Evolutionary conservation across 2,797 vertebrate genomes (phyloP).

Genomic region (Melanogrammus aeglefinus): DNA sequence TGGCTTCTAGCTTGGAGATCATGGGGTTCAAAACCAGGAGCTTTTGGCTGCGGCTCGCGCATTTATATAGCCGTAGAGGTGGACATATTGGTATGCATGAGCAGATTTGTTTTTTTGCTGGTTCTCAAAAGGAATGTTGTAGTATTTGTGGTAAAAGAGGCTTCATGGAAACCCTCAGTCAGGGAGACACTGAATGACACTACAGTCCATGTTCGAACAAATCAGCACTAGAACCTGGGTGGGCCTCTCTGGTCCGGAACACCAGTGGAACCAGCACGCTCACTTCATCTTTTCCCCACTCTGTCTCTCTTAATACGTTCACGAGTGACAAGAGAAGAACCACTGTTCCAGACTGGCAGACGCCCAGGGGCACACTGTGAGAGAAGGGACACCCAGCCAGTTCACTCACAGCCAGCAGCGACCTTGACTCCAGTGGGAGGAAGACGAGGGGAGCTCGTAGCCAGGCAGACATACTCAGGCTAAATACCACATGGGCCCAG

Average conservation of each 20-base stretch:
- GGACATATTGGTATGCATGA: background rate
- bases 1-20: background rate
- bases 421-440: background rate
- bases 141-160: background rate
- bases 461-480: background rate
- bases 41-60: background rate
- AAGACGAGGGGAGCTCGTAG: background rate
- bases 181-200: background rate
- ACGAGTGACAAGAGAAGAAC: background rate
- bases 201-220: background rate
- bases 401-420: background rate
- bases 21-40: background rate
- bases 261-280: slow-evolving; percentile 49
- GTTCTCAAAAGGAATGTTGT: background rate
- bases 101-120: background rate
- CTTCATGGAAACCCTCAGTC: too few relatives aligned
- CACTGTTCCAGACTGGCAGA: background rate
- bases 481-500: background rate
- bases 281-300: slow-evolving; percentile 17
- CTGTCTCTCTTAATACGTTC: background rate
- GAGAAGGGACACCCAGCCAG: background rate
- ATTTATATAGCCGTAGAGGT: background rate
- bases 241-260: slow-evolving; percentile 25
- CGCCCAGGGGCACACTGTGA: background rate
- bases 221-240: slow-evolving; percentile 46